Percentiles rank a stretch among this genome's conserved stretches.
Evolutionary conservation across 1,140 invertebrate genomes (phyloP).

Genomic region (Agraylea sexmaculata): DNA sequence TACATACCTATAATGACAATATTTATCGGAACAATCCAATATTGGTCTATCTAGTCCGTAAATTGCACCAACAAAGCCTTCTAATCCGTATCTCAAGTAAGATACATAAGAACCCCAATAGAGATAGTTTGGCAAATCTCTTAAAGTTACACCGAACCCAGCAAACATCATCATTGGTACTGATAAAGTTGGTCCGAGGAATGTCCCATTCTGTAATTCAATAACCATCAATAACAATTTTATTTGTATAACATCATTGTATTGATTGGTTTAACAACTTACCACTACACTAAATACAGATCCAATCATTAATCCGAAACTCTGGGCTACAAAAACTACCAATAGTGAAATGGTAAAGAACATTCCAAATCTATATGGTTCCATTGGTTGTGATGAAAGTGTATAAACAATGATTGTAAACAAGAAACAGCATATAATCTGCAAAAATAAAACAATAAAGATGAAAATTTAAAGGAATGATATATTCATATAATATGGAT

Average conservation of each 20-base stretch:
- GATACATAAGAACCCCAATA: slow-evolving; percentile 82
- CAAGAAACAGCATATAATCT: slow-evolving; percentile 60
- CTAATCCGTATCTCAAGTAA: slow-evolving; percentile 79
- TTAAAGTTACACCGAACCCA: slow-evolving; percentile 65
- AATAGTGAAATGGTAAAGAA: slow-evolving; percentile 70
- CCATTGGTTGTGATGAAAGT: slow-evolving; percentile 76
- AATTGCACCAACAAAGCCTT: slow-evolving; percentile 69
- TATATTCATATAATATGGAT: no score
- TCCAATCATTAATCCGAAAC: slow-evolving; percentile 78
- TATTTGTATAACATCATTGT: slow-evolving; percentile 5
- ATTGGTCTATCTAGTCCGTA: slow-evolving; percentile 62
- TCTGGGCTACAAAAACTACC: slow-evolving; percentile 79
- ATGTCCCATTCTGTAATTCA: slow-evolving; percentile 60
- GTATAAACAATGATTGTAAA: slow-evolving; percentile 76
- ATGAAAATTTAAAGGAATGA: no score
- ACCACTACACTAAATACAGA: slow-evolving; percentile 72
- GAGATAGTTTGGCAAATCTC: slow-evolving; percentile 66
- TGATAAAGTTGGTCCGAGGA: slow-evolving; percentile 62
- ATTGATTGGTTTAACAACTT: slow-evolving; percentile 33
- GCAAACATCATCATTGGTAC: slow-evolving; percentile 84
- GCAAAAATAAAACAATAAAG: no score
- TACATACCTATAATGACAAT: slow-evolving; percentile 61
- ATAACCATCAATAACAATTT: slow-evolving; percentile 9
- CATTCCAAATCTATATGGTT: slow-evolving; percentile 63
- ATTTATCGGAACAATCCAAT: slow-evolving; percentile 49